Percentiles rank a stretch among this genome's conserved stretches.
Evolutionary conservation across 2,888 invertebrate genomes (phyloP).

Genomic region (Psococerastis gibbosa): DNA sequence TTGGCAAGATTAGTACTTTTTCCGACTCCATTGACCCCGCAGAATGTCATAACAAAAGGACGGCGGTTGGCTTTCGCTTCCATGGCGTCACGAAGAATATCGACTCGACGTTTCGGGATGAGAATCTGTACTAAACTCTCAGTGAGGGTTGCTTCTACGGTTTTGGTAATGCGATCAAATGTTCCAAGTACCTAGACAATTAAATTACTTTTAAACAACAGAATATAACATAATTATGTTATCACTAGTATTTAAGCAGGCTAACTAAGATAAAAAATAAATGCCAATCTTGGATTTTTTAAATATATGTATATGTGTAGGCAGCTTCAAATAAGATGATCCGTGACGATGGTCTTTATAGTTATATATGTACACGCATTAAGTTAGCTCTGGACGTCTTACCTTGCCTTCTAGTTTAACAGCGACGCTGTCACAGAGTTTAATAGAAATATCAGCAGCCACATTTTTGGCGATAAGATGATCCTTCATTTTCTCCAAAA

Average conservation of each 20-base stretch:
- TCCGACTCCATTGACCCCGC: slow-evolving; percentile 98
- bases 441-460: slow-evolving; percentile 84
- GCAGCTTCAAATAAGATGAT: no score
- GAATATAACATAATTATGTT: no score
- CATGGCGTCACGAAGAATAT: slow-evolving; percentile 88
- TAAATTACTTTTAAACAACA: slow-evolving; percentile 1
- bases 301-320: no score
- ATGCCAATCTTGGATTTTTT: no score
- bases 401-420: slow-evolving; percentile 76
- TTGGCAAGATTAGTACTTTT: slow-evolving; percentile 98
- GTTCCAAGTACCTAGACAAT: slow-evolving; percentile 59
- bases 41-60: slow-evolving; percentile 94
- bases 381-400: no score
- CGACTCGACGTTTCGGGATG: slow-evolving; percentile 85
- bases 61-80: slow-evolving; percentile 62
- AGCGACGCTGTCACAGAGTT: slow-evolving; percentile 84
- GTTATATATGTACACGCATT: no score
- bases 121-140: slow-evolving; percentile 87
- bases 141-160: slow-evolving; percentile 70
- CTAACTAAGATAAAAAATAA: slow-evolving; percentile 1
- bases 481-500: slow-evolving; percentile 83
- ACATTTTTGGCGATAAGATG: slow-evolving; percentile 96
- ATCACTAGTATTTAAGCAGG: not conserved
- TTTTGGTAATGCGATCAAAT: slow-evolving; percentile 78
- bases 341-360: no score